Conservation (phyloP, 2,797 vertebrate genomes). For the Notoglanidium macrostoma region DNA sequence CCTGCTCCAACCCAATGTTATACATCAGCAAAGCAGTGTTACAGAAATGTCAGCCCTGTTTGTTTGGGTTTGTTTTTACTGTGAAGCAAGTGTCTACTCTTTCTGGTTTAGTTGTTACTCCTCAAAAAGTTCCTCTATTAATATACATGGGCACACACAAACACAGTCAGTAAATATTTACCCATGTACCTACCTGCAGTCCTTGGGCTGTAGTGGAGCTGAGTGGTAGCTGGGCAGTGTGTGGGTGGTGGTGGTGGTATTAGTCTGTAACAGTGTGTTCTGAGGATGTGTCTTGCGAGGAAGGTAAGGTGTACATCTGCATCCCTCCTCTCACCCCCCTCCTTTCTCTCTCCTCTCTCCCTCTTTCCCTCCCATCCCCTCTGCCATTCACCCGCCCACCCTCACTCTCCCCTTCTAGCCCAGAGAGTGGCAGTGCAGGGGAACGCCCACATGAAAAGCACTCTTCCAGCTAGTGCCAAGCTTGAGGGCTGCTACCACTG, state of each 20-base stretch:
- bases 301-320: slow-evolving; percentile 79
- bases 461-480: slow-evolving; percentile 55
- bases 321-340: slow-evolving; percentile 71
- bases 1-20: slow-evolving; percentile 20
- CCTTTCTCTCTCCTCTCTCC: slow-evolving; percentile 64
- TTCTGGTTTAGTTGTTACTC: slow-evolving; percentile 61
- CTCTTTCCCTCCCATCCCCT: slow-evolving; percentile 52
- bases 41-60: slow-evolving; percentile 67
- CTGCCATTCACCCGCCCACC: slow-evolving; percentile 38
- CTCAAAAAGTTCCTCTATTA: slow-evolving; percentile 52
- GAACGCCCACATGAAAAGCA: slow-evolving; percentile 62
- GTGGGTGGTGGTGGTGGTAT: slow-evolving; percentile 53
- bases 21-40: slow-evolving; percentile 53
- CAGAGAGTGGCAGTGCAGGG: slow-evolving; percentile 65
- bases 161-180: slow-evolving; percentile 52
- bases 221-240: slow-evolving; percentile 63
- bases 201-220: slow-evolving; percentile 58
- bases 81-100: slow-evolving; percentile 71
- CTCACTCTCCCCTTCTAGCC: slow-evolving; percentile 54
- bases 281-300: slow-evolving; percentile 68
- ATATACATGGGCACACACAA: slow-evolving; percentile 39
- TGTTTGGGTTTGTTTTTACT: slow-evolving; percentile 72
- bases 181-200: slow-evolving; percentile 57
- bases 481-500: slow-evolving; percentile 46
- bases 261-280: slow-evolving; percentile 60